Conservation (phyloP, 2,888 invertebrate species). For the Dryadula phaetusa region DNA sequence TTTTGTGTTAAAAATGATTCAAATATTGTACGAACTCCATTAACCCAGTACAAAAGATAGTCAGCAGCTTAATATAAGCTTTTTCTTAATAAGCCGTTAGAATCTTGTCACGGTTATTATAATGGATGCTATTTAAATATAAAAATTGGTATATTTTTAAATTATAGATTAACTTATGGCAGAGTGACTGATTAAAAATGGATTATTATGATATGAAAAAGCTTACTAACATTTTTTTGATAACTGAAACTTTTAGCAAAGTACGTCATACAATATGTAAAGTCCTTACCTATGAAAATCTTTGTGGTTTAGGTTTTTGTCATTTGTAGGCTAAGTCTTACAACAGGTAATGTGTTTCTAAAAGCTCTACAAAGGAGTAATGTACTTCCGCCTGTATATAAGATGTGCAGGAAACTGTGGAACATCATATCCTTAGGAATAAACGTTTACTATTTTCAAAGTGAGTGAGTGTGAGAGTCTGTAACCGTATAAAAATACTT, state of each 20-base stretch:
- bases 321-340: slow-evolving; percentile 17
- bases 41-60: neutral
- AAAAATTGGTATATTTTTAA: too few species aligned
- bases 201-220: too few species aligned
- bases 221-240: too few species aligned
- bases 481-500: too few species aligned
- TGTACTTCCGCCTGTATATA: slow-evolving; percentile 12
- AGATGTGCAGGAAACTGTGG: neutral
- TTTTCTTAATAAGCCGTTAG: neutral
- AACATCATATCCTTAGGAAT: neutral
- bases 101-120: neutral
- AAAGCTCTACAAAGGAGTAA: slow-evolving; percentile 18
- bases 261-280: too few species aligned
- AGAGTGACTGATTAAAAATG: too few species aligned
- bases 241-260: too few species aligned
- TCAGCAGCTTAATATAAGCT: too few species aligned
- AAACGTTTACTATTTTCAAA: neutral
- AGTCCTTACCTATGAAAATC: neutral
- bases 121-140: neutral
- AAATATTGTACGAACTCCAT: neutral
- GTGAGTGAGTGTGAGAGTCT: too few species aligned
- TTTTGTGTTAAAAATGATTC: slow-evolving; percentile 3
- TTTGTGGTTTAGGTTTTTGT: neutral
- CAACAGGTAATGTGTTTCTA: slow-evolving; percentile 19
- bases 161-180: too few species aligned